These are phyloP conservation scores for Rutpela maculata DNA, from an alignment of 2,888 invertebrate species.

Conservation along the genomic window DNA sequence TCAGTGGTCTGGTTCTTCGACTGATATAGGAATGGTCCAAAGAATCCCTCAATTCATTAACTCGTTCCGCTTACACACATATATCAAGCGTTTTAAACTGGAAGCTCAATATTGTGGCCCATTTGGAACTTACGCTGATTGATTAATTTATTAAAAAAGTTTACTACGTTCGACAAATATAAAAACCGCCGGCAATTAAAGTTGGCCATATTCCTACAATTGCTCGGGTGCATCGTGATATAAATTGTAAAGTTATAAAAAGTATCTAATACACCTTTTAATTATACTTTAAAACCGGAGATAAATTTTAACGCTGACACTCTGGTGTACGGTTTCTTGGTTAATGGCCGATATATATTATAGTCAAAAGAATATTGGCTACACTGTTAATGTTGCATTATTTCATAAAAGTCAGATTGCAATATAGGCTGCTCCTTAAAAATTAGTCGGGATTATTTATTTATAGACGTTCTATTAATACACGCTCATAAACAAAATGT, in stretches of 20 bases:
- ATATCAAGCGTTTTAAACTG: constrained; percentile 23
- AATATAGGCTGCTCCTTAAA: not conserved
- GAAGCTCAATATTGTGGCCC: constrained; percentile 20
- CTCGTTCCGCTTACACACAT: constrained; percentile 25
- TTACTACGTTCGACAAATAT: constrained; percentile 22
- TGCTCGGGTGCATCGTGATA: not conserved
- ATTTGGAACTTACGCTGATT: constrained; percentile 15
- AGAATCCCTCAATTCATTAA: constrained; percentile 29
- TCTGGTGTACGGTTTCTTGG: not conserved
- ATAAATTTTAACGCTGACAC: not conserved
- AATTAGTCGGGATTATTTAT: too few species aligned
- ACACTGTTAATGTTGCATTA: not conserved
- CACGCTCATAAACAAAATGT: too few species aligned
- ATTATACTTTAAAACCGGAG: not conserved
- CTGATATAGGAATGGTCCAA: constrained; percentile 7
- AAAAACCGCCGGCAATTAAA: constrained; percentile 15
- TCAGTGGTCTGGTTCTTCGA: too few species aligned
- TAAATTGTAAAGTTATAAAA: constrained; percentile 2
- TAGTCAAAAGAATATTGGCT: not conserved
- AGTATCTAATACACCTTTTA: constrained; percentile 7
- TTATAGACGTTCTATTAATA: too few species aligned
- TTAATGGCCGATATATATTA: not conserved
- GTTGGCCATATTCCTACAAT: constrained; percentile 4
- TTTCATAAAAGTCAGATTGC: not conserved
- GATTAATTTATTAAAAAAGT: constrained; percentile 32